Base-by-base conservation (phyloP, 2,888 invertebrate species). In the Conistra vaccinii region DNA sequence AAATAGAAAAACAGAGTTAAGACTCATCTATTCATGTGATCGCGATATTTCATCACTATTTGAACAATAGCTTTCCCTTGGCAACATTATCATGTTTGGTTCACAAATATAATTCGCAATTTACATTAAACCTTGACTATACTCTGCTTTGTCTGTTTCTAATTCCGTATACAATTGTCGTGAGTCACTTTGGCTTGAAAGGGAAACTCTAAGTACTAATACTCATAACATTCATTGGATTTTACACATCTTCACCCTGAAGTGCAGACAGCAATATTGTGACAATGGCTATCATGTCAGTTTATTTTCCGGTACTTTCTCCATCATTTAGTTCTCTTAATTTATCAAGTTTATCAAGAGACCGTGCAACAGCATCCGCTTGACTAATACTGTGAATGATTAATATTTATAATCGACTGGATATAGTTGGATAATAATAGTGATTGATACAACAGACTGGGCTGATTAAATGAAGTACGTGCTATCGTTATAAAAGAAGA, bases 181-280 rank as follows among this genome's bases (percentile, higher is more conserved):
- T 85, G 87, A 83, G 74, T 87, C 86, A 73, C 76, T 63, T 62
- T 65, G 66, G 26, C 78, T 72, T 72, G 69, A 72, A 86, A 81
- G 74, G 85, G 82, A 81, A 75, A 76, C 73, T 73, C 58, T 55
- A 69, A 85, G 42, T 73, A 66, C 58, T 65, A 63, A 74, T 63
- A 71, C n/a, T 69, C 72, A 53, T 84, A 45, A 66, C 53, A 61
- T 73, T 69, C 62, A 63, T 83, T 72, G 26, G 67, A 42, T 26
- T 68, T 62, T 42, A 67, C 32, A 65, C 73, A 66, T 84, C 69
- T 58, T 67, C 42, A 55, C 42, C n/a, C 58, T 58, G 35, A 35
- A 51, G 63, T 39, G 58, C 39, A 65, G 57, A 67, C 75, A 63
- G 69, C 12, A 69, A 69, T 67, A 58, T 42, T 39, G 81, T 67